These are phyloP conservation scores for Remorina albescens DNA, from an alignment of 2,797 vertebrate genomes.

Conservation along the genomic window DNA sequence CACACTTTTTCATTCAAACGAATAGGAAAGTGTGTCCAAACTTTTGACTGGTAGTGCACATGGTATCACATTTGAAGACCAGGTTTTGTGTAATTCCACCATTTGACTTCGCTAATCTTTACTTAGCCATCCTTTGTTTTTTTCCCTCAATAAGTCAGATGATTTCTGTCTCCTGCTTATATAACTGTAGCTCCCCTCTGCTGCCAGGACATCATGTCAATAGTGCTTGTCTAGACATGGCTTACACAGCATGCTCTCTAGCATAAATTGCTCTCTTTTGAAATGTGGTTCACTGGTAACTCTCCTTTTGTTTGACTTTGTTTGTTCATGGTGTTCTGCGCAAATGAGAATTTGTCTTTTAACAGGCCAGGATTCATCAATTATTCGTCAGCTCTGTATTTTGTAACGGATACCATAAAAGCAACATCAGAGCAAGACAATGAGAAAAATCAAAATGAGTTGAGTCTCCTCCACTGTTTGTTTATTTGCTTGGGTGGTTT, in stretches of 20 bases:
- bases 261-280: conserved; percentile 40
- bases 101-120: background rate
- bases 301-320: conserved; percentile 40
- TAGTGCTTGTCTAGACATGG: conserved; percentile 36
- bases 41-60: too few relatives aligned
- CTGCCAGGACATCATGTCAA: conserved; percentile 26
- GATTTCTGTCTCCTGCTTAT: conserved; percentile 15
- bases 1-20: too few relatives aligned
- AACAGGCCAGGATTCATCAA: conserved; percentile 55
- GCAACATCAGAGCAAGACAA: conserved; percentile 17
- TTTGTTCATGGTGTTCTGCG: conserved; percentile 24
- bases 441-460: conserved; percentile 27
- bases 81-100: background rate
- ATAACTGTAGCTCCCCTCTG: conserved; percentile 23
- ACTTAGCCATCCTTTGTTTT: background rate
- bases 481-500: too few relatives aligned
- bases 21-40: too few relatives aligned
- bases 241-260: conserved; percentile 32
- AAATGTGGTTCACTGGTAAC: conserved; percentile 33
- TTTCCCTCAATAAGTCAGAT: conserved; percentile 7
- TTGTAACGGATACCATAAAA: conserved; percentile 39
- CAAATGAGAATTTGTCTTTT: conserved; percentile 52
- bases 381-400: conserved; percentile 61
- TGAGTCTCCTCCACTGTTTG: too few relatives aligned
- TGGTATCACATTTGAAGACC: background rate